These are phyloP conservation scores for Brienomyrus brachyistius DNA, from an alignment of 2,113 vertebrate genomes.

Conservation along the genomic window DNA sequence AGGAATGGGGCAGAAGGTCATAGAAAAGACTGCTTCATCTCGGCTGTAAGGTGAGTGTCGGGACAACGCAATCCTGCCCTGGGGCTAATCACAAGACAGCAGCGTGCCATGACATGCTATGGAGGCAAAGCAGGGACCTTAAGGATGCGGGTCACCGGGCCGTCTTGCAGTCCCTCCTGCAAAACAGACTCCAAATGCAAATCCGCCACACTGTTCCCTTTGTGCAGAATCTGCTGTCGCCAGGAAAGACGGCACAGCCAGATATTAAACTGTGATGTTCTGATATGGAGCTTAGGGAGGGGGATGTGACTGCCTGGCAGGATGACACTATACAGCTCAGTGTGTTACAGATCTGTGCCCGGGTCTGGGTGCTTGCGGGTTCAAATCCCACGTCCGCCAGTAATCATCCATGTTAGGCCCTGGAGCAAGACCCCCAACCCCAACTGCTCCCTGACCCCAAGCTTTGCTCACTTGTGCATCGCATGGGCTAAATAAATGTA, in stretches of 20 bases:
- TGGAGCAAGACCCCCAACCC: neutral
- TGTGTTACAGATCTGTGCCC: neutral
- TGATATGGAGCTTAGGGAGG: slow-evolving; percentile 44
- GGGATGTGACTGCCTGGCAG: slow-evolving; percentile 14
- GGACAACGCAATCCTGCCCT: neutral
- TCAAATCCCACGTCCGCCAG: neutral
- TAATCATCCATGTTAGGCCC: neutral
- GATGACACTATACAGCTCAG: neutral
- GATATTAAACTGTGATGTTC: slow-evolving; percentile 33
- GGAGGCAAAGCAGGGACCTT: neutral
- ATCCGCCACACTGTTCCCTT: slow-evolving; percentile 18
- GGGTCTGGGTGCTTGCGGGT: neutral
- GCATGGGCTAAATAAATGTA: neutral
- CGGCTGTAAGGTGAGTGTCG: neutral
- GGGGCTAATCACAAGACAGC: neutral
- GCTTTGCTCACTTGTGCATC: neutral
- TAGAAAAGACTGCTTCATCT: neutral
- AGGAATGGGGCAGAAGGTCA: neutral
- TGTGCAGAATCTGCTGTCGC: slow-evolving; percentile 29
- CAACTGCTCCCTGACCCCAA: neutral
- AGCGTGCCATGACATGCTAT: neutral
- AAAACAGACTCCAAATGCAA: slow-evolving; percentile 21
- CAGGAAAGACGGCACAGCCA: slow-evolving; percentile 30
- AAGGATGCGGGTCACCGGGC: neutral
- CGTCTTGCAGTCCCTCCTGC: neutral